Conservation (phyloP, 2,113 vertebrate species). For the Megaceryle torquata region DNA sequence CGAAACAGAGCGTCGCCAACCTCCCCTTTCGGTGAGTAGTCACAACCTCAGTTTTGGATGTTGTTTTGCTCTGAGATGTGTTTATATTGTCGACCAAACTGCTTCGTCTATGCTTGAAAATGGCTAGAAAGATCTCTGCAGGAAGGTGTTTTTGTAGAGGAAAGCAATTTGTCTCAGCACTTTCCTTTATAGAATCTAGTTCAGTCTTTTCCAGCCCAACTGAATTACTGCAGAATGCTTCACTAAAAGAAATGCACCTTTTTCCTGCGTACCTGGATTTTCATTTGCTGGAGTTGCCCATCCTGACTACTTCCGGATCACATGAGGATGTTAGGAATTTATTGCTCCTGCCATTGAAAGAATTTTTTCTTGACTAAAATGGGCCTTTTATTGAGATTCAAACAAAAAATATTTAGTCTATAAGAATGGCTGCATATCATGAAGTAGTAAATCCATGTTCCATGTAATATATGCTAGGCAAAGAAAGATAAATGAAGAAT, state of each 20-base stretch:
- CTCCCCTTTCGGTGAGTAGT: constrained; percentile 62
- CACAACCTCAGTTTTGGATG: neutral
- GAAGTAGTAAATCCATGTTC: neutral
- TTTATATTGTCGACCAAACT: constrained; percentile 22
- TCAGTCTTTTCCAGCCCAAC: neutral
- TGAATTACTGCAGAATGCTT: neutral
- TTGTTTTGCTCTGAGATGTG: neutral
- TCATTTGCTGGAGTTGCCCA: neutral
- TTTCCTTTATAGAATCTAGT: constrained; percentile 38
- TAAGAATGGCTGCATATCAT: neutral
- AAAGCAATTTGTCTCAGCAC: constrained; percentile 50
- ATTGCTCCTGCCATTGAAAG: neutral
- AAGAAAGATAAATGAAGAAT: neutral
- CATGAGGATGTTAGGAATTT: neutral
- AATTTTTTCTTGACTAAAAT: neutral
- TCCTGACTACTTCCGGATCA: neutral
- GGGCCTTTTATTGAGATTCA: neutral
- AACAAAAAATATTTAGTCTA: neutral
- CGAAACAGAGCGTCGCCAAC: neutral
- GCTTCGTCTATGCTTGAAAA: constrained; percentile 21
- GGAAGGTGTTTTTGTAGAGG: constrained; percentile 33
- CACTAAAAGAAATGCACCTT: neutral
- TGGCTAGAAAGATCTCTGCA: constrained; percentile 28
- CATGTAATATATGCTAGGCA: neutral
- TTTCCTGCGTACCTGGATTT: neutral